Conservation (phyloP, 2,797 vertebrate species). For the Melanotaenia parkinsoni region DNA sequence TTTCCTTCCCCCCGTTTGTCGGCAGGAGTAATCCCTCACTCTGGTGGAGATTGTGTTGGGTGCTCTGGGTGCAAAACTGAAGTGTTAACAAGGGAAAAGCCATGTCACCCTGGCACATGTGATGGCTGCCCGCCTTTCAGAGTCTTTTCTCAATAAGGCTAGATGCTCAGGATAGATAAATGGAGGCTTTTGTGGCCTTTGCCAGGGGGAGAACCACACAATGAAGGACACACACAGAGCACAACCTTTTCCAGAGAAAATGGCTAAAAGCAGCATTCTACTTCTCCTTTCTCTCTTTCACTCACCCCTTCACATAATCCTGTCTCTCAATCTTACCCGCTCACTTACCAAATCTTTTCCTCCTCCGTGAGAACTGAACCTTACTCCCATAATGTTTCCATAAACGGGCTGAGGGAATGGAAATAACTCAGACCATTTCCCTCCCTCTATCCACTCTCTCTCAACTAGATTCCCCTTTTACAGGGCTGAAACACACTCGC, state of each 20-base stretch:
- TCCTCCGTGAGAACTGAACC: slow-evolving; percentile 78
- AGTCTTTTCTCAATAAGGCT: slow-evolving; percentile 70
- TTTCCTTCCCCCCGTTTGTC: slow-evolving; percentile 65
- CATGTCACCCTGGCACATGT: slow-evolving; percentile 77
- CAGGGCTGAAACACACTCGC: slow-evolving; percentile 59
- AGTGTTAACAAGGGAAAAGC: slow-evolving; percentile 82
- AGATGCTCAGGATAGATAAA: slow-evolving; percentile 78
- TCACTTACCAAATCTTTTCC: slow-evolving; percentile 54
- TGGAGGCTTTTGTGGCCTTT: slow-evolving; percentile 77
- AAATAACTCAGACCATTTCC: slow-evolving; percentile 79
- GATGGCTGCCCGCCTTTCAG: slow-evolving; percentile 70
- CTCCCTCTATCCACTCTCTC: slow-evolving; percentile 54
- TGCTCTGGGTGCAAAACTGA: slow-evolving; percentile 56
- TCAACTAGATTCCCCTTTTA: slow-evolving; percentile 53
- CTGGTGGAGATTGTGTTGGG: slow-evolving; percentile 46
- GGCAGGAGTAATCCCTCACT: slow-evolving; percentile 71
- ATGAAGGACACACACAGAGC: slow-evolving; percentile 79
- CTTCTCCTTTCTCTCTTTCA: slow-evolving; percentile 43
- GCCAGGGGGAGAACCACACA: slow-evolving; percentile 75
- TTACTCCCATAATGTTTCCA: slow-evolving; percentile 78
- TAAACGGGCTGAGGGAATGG: slow-evolving; percentile 81
- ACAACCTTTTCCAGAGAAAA: slow-evolving; percentile 74
- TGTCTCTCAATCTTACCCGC: slow-evolving; percentile 50
- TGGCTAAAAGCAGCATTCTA: slow-evolving; percentile 71
- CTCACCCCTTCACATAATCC: slow-evolving; percentile 50